Conservation (phyloP, 1,140 invertebrate species). For the Drusus annulatus region DNA sequence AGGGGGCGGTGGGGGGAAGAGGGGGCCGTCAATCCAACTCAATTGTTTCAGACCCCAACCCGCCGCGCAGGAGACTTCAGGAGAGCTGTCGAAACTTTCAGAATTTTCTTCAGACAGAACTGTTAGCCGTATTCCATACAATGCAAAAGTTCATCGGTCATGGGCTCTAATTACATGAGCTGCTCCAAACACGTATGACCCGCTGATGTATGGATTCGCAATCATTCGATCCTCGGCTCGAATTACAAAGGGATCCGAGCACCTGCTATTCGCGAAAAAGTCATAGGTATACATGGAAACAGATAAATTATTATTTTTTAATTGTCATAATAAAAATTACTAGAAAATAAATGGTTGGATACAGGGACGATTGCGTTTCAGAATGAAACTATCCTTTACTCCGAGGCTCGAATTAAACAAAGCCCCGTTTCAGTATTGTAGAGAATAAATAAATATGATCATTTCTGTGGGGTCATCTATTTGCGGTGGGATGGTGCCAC, state of each 20-base stretch:
- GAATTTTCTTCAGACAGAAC: conserved; percentile 43
- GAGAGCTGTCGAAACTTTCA: conserved; percentile 49
- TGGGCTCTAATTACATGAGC: neutral
- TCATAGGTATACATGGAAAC: too few relatives aligned
- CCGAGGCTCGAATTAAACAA: too few relatives aligned
- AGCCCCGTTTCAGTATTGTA: too few relatives aligned
- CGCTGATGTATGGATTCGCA: neutral
- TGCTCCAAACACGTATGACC: conserved; percentile 13
- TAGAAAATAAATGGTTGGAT: too few relatives aligned
- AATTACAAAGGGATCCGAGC: neutral
- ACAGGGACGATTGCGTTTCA: too few relatives aligned
- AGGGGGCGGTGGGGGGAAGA: neutral
- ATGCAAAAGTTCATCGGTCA: neutral
- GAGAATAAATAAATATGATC: too few relatives aligned
- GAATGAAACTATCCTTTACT: too few relatives aligned
- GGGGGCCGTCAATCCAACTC: conserved; percentile 47
- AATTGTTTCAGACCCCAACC: conserved; percentile 42
- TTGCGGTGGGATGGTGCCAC: too few relatives aligned
- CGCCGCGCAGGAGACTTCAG: conserved; percentile 22
- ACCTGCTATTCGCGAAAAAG: neutral
- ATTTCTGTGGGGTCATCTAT: too few relatives aligned
- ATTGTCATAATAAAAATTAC: too few relatives aligned
- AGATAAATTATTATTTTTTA: too few relatives aligned
- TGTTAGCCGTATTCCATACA: neutral
- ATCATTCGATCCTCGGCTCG: conserved; percentile 18